Percentiles rank a stretch among this genome's conserved stretches.
phyloP scores from a whole-genome alignment of 2,888 invertebrate genomes.

The Drosophila merina region DNA sequence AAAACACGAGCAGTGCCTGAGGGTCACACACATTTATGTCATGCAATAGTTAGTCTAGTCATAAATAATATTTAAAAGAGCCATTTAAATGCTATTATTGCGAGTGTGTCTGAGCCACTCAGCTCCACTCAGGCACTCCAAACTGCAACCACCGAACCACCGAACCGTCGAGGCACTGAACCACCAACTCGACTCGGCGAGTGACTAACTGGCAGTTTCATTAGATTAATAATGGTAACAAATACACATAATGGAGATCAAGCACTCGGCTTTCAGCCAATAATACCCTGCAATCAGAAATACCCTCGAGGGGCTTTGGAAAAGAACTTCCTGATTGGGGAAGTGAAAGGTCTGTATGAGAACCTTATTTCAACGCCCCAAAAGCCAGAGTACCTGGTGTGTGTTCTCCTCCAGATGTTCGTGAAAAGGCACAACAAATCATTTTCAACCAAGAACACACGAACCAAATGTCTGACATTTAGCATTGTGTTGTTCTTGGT shows the following conservation, averaged over 20 bases:
- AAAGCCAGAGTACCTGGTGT: too few species aligned
- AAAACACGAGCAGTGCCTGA: slow-evolving; percentile 12
- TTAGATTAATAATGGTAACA: slow-evolving; percentile 37
- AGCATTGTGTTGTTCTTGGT: slow-evolving; percentile 32
- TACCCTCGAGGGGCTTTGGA: slow-evolving; percentile 5
- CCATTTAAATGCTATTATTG: slow-evolving; percentile 71
- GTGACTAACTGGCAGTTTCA: slow-evolving; percentile 46
- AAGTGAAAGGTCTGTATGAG: not conserved
- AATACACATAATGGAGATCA: slow-evolving; percentile 38
- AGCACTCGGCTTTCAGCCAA: slow-evolving; percentile 13
- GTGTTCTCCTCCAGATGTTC: not conserved
- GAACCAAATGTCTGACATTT: slow-evolving; percentile 52
- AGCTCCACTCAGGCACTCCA: too few species aligned
- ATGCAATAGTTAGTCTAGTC: slow-evolving; percentile 56
- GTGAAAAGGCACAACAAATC: slow-evolving; percentile 41
- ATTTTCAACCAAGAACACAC: slow-evolving; percentile 34
- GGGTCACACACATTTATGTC: slow-evolving; percentile 54
- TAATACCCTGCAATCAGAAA: slow-evolving; percentile 23
- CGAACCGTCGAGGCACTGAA: slow-evolving; percentile 6
- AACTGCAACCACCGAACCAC: not conserved
- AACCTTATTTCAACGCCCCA: too few species aligned
- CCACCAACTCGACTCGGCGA: slow-evolving; percentile 12
- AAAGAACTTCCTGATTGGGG: slow-evolving; percentile 12
- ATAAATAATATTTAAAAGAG: slow-evolving; percentile 74
- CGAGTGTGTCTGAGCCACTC: slow-evolving; percentile 3